Conservation (phyloP, 2,888 invertebrate genomes). For the Laothoe populi region DNA sequence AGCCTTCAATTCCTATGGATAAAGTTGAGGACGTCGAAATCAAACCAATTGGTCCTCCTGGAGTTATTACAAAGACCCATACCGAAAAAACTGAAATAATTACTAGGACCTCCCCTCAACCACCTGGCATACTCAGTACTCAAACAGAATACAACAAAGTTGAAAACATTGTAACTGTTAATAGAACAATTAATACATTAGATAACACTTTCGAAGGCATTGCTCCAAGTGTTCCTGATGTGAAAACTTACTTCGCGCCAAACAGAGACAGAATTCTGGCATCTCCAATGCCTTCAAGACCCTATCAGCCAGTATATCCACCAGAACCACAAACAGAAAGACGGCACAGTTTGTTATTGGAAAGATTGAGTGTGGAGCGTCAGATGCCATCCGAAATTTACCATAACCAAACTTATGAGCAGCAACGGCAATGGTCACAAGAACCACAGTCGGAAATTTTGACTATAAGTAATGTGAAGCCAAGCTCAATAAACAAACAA, state of each 20-base stretch:
- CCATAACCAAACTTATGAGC: constrained; percentile 65
- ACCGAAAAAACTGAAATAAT: constrained; percentile 75
- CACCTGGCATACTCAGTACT: constrained; percentile 61
- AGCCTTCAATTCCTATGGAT: constrained; percentile 74
- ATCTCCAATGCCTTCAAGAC: constrained; percentile 62
- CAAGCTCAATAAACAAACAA: constrained; percentile 73
- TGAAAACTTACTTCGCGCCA: constrained; percentile 72
- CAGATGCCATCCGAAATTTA: constrained; percentile 72
- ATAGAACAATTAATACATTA: constrained; percentile 74
- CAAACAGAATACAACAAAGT: constrained; percentile 76
- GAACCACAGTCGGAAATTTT: constrained; percentile 77
- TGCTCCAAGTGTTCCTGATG: constrained; percentile 64
- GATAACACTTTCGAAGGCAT: constrained; percentile 71
- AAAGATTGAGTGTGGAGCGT: constrained; percentile 74
- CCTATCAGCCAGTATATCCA: constrained; percentile 66
- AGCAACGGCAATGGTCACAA: constrained; percentile 64
- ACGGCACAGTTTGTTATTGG: constrained; percentile 73
- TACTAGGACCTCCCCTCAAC: constrained; percentile 59
- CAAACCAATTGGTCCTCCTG: constrained; percentile 73
- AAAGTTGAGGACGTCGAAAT: constrained; percentile 79
- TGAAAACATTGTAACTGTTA: constrained; percentile 77
- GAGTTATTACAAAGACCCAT: constrained; percentile 67
- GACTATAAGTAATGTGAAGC: constrained; percentile 75
- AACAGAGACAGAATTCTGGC: constrained; percentile 57
- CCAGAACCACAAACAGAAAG: constrained; percentile 67